phyloP scores from a whole-genome alignment of 2,888 invertebrate genomes.

The Operophtera brumata region DNA sequence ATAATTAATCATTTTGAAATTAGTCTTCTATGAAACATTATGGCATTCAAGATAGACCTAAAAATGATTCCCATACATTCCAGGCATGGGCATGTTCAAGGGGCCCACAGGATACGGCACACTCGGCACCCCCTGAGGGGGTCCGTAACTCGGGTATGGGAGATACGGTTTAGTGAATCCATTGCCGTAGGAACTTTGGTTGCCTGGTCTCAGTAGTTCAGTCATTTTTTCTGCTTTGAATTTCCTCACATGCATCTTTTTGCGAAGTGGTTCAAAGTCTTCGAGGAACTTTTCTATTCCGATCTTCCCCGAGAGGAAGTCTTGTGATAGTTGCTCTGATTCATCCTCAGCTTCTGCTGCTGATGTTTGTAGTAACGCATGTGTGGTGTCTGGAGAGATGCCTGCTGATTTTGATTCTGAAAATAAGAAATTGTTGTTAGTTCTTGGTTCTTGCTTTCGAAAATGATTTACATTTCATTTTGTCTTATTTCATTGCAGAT shows the following conservation, averaged over 20 bases:
- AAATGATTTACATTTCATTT: too few relatives aligned
- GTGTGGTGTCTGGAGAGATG: slow-evolving; percentile 90
- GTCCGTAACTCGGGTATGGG: slow-evolving; percentile 68
- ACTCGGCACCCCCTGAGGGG: slow-evolving; percentile 78
- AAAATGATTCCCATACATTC: slow-evolving; percentile 74
- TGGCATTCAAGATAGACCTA: slow-evolving; percentile 34
- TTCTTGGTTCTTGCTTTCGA: too few relatives aligned
- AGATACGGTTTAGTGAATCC: slow-evolving; percentile 65
- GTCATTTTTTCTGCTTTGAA: slow-evolving; percentile 97
- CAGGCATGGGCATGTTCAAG: slow-evolving; percentile 89
- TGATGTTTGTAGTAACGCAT: slow-evolving; percentile 93
- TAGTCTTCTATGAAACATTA: slow-evolving; percentile 11
- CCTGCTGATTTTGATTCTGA: slow-evolving; percentile 88
- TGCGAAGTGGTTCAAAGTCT: slow-evolving; percentile 87
- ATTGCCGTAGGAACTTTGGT: slow-evolving; percentile 62
- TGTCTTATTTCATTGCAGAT: too few relatives aligned
- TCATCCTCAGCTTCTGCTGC: slow-evolving; percentile 96
- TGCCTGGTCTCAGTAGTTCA: slow-evolving; percentile 81
- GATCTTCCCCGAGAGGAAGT: slow-evolving; percentile 86
- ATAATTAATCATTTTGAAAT: neutral
- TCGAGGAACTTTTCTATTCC: slow-evolving; percentile 92
- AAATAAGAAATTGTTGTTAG: slow-evolving; percentile 34
- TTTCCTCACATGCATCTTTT: slow-evolving; percentile 83
- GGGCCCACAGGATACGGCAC: slow-evolving; percentile 88
- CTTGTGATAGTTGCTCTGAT: slow-evolving; percentile 90